Conservation (phyloP, 2,888 invertebrate species). For the Caenorhabditis sinica region DNA sequence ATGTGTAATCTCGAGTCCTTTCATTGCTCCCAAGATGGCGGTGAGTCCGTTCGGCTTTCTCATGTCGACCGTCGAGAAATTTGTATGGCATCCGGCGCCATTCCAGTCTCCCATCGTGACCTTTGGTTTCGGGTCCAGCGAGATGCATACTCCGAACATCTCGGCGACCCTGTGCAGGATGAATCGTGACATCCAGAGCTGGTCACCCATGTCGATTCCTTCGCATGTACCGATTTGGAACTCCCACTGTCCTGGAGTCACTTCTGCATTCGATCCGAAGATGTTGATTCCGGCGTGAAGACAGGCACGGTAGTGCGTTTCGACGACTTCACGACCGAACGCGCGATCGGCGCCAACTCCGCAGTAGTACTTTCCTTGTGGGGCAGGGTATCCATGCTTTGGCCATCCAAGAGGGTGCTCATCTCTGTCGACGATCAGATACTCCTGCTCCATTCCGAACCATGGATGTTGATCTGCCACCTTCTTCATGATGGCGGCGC, state of each 20-base stretch:
- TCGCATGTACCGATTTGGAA: constrained; percentile 85
- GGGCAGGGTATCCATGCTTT: constrained; percentile 81
- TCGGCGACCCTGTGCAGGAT: constrained; percentile 85
- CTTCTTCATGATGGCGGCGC: constrained; percentile 84
- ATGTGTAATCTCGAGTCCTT: constrained; percentile 34
- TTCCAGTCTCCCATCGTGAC: constrained; percentile 89
- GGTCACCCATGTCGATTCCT: constrained; percentile 85
- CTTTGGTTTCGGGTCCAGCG: constrained; percentile 85
- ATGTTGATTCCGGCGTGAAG: constrained; percentile 95
- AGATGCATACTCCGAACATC: constrained; percentile 85
- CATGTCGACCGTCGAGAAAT: constrained; percentile 95
- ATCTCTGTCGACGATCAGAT: constrained; percentile 85
- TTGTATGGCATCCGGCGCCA: constrained; percentile 96
- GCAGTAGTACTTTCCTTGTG: constrained; percentile 90
- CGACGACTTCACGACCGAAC: constrained; percentile 95
- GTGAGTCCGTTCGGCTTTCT: constrained; percentile 85
- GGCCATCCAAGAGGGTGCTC: constrained; percentile 83
- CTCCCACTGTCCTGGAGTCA: constrained; percentile 79
- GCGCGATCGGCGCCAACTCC: constrained; percentile 97
- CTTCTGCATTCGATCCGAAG: constrained; percentile 90
- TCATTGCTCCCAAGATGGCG: constrained; percentile 68
- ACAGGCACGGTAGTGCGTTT: constrained; percentile 95
- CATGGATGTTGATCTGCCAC: constrained; percentile 84
- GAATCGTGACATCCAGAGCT: constrained; percentile 85
- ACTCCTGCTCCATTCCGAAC: constrained; percentile 86